Conservation (phyloP, 2,888 invertebrate genomes). For the Drosophila barbarae region DNA sequence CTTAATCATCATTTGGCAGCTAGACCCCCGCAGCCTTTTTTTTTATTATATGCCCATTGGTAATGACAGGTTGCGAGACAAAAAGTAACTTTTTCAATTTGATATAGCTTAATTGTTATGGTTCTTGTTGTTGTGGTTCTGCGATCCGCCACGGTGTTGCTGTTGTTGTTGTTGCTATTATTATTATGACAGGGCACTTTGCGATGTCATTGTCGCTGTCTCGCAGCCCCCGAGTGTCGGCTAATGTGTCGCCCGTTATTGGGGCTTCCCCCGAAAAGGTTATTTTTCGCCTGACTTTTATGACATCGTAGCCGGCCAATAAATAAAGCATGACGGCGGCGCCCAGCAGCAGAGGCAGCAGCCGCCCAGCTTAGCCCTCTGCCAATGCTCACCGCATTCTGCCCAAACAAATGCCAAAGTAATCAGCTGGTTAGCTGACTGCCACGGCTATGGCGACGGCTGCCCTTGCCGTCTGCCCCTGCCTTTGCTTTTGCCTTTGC, state of each 20-base stretch:
- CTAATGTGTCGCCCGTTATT: conserved; percentile 53
- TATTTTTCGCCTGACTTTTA: conserved; percentile 64
- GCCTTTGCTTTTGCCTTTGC: conserved; percentile 18
- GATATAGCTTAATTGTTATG: conserved; percentile 69
- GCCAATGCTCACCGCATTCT: conserved; percentile 44
- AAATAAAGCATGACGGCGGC: conserved; percentile 54
- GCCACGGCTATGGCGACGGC: conserved; percentile 11
- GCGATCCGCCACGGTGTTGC: conserved; percentile 12
- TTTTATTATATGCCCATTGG: conserved; percentile 3
- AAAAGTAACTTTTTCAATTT: conserved; percentile 69
- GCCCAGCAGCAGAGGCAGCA: conserved; percentile 30
- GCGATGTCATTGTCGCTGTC: conserved; percentile 67
- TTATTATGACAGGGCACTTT: conserved; percentile 66
- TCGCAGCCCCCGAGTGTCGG: conserved; percentile 48
- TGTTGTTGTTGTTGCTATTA: conserved; percentile 35
- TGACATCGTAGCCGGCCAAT: conserved; percentile 62
- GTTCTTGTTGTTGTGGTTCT: conserved; percentile 40
- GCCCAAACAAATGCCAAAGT: conserved; percentile 69
- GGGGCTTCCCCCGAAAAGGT: conserved; percentile 60
- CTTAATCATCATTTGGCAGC: conserved; percentile 44
- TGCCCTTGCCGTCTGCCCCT: conserved; percentile 15
- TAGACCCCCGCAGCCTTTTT: not conserved
- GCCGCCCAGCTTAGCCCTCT: conserved; percentile 27
- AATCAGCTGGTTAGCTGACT: conserved; percentile 69
- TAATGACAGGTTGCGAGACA: conserved; percentile 45